Evolutionary conservation across 2,113 vertebrate species (phyloP).

Genomic region (Channa maculata): DNA sequence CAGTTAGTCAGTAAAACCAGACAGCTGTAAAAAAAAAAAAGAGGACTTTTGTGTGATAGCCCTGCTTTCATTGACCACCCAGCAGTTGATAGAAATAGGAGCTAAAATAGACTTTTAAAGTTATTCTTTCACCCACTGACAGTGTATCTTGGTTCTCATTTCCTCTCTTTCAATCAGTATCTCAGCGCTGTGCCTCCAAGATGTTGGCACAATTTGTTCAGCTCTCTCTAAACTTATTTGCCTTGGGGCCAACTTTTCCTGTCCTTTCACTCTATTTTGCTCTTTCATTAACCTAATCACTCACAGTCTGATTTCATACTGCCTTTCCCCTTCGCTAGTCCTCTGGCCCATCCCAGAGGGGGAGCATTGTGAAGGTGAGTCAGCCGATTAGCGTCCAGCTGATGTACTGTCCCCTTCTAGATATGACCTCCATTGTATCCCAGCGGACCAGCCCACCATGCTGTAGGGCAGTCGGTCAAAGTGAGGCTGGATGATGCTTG

Average conservation of each 20-base stretch:
- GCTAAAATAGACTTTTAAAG: constrained; percentile 66
- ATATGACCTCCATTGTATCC: constrained; percentile 64
- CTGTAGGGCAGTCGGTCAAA: constrained; percentile 30
- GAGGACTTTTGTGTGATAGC: constrained; percentile 48
- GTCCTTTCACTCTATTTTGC: constrained; percentile 74
- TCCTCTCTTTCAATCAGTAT: constrained; percentile 69
- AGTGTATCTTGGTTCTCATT: constrained; percentile 64
- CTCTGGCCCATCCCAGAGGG: constrained; percentile 67
- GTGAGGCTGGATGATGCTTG: constrained; percentile 18
- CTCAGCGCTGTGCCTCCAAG: constrained; percentile 42
- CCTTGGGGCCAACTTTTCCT: constrained; percentile 69
- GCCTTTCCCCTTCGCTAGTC: constrained; percentile 60
- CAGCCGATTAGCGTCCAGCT: constrained; percentile 75
- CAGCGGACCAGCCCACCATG: constrained; percentile 17
- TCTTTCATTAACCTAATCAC: constrained; percentile 81
- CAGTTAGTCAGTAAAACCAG: constrained; percentile 51
- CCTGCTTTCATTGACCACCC: constrained; percentile 63
- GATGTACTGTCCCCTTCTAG: constrained; percentile 74
- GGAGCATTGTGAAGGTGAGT: constrained; percentile 76
- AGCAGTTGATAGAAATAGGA: constrained; percentile 47
- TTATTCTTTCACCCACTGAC: constrained; percentile 65
- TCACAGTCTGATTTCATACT: constrained; percentile 73
- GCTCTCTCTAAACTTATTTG: constrained; percentile 75
- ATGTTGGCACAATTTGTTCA: constrained; percentile 63
- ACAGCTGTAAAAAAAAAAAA: constrained; percentile 47